Base-by-base conservation (phyloP, 2,797 vertebrate genomes). In the Phoxinus dragarum region DNA sequence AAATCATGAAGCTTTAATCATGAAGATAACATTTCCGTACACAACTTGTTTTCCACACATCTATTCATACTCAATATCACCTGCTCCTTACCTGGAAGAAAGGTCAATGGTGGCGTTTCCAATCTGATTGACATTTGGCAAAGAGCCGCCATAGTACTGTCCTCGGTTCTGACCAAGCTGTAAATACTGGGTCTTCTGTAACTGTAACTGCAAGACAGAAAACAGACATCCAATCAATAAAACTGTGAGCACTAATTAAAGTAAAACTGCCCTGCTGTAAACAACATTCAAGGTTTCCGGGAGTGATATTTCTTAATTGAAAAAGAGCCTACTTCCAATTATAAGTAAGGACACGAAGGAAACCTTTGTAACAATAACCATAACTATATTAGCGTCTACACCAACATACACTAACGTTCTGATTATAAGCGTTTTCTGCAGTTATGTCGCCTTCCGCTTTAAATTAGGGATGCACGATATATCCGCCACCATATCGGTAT, bases 71-170 rank as follows among this genome's bases (percentile, higher is more conserved):
- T 86, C 69, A 72, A 42, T 31, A 61, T 82, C 92, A 92, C 94
- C 90, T 92, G 21, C 40, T 91, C 94, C 96, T 97, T 94, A 99
- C 98, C 98, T 99, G 98, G 96, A 99, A 99, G 92, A 96, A 92
- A 99, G 96, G 94, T 99, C 98, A 96, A 97, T 96, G 90, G 95
- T 95, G 94, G 97, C 96, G 94, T 97, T 99, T 92, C 98, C 98
- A 91, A 99, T 98, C 96, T 99, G 98, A 94, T 99, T 99, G 94
- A 99, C 98, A 90, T 99, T 99, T 95, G 98, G 98, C 95, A 99
- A 94, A 86, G 98, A 99, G 87, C 98, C 98, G 76, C 98, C 98
- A 0, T 99, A 99, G 96, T 97, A 99, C 94, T 99, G 98, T 94
- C 97, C 97, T 88, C 98, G 98, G 93, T 96, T 98, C 90, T 98